Evolutionary conservation across 2,113 vertebrate genomes (phyloP).

Genomic region (Pandion haliaetus): DNA sequence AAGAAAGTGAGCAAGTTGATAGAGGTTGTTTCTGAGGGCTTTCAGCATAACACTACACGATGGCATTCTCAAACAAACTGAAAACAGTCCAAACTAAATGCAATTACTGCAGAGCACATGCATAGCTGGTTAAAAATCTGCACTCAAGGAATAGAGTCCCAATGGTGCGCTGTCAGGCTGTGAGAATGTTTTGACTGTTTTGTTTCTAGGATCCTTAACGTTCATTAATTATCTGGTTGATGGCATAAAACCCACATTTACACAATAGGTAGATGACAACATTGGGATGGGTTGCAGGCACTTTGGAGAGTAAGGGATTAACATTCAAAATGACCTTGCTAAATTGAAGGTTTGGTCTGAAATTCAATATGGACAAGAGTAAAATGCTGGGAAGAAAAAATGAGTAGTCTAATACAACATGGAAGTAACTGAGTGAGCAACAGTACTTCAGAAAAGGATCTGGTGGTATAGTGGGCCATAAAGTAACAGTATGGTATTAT

Average conservation of each 20-base stretch:
- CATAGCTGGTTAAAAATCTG: background rate
- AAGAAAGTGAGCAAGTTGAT: accelerated
- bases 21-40: background rate
- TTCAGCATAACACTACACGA: background rate
- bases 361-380: background rate
- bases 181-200: background rate
- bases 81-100: background rate
- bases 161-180: background rate
- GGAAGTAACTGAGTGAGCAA: background rate
- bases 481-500: background rate
- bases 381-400: background rate
- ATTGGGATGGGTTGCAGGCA: background rate
- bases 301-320: background rate
- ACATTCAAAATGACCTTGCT: background rate
- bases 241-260: background rate
- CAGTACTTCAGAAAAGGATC: background rate
- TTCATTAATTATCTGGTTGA: background rate
- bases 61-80: background rate
- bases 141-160: background rate
- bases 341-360: background rate
- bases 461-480: background rate
- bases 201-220: background rate
- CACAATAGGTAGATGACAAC: background rate
- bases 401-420: background rate
- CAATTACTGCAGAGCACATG: background rate